Evolutionary conservation across 2,797 vertebrate genomes (phyloP), one percentile per base, ranked within the genome.

Genomic region (Pygocentrus nattereri): DNA sequence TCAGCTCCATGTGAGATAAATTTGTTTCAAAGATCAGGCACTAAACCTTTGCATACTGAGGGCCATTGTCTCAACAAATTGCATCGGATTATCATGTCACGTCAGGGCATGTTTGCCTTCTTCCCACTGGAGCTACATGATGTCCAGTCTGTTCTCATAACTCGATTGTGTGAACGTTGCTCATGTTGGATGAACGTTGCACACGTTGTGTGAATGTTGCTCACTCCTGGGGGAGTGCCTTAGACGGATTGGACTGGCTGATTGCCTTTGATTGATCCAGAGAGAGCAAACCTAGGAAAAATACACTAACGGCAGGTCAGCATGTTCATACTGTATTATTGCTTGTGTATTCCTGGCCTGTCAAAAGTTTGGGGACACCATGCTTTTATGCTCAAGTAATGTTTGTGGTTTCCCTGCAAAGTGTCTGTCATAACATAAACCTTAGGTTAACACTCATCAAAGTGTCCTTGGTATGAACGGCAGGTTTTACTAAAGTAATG

Each of bases 1-100:
- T 81, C 72, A 47, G 27, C 71, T 38, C 27, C 27, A 58, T 74
- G 71, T 15, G 50, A 80, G 71, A 68, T 74, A 74, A 80, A 49
- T 58, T 49, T 6, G 50, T 74, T 74, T 74, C 62, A 80, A 74
- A 80, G 78, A 80, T 81, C 72, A 81, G 52, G 25, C 27, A 19
- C 38, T 82, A 77, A 80, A 44, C 50, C 25, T 80, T 72, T 50
- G 41, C n/a, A 70, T 72, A n/a, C 27, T 52, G 68, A 52, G 11
- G 18, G 56, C 1, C 10, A 5, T 27, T 49, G 72, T 27, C 34
- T n/a, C 56, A 34, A 23, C 25, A 47, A 56, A 23, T 16, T 50
- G 23, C 25, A 7, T 10, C 19, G 4, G 15, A 41, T 47, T 15
- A 49, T 69, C 23, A 5, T 49, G 23, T 25, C 30, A 25, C 18